Evolutionary conservation across 2,113 vertebrate species (phyloP), one percentile per base, ranked within the genome.

Genomic region (Neodontobutis hainanensis): DNA sequence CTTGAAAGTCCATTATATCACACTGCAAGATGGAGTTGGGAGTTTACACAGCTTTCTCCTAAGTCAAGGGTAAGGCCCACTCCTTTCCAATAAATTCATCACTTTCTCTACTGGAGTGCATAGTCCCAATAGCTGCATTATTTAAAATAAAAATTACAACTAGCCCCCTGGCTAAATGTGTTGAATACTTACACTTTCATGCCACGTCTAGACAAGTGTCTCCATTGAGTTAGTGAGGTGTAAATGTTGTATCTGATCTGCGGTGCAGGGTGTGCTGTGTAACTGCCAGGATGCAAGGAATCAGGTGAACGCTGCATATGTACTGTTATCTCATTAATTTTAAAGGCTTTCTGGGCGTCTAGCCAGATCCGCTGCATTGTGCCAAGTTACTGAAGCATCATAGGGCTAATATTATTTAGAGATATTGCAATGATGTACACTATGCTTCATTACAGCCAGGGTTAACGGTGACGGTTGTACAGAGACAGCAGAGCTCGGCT

Each of bases 281-380:
- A 16, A 50, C 12, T 15, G 19, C 19, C 19, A 27, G 19, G 19
- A 27, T 27, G 19, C 42, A 57, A 51, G 40, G 53, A 60, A 61
- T 66, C 57, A 78, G 56, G 60, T 70, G 77, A 78, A 56, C 40
- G 16, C 74, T 67, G 59, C 55, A 69, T 70, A 75, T 64, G 52
- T 66, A 52, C 56, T 40, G 47, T 70, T 69, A 59, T 47, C 73
- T 86, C 70, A 83, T 86, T 86, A 78, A 84, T 80, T 79, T 81
- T 80, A 85, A 56, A 78, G 79, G 67, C 12, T 70, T 85, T 74
- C 86, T 65, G 75, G 86, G 84, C 75, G 6, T 53, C 12, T 3
- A 27, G 74, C 88, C 86, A 87, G 68, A 46, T 44, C 4, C 8
- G 11, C 34, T 44, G 51, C 49, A 67, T 44, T 56, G 52, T 63